These are phyloP conservation scores for Rotaria sp. DNA, from an alignment of 2,888 invertebrate species.

Conservation along the genomic window DNA sequence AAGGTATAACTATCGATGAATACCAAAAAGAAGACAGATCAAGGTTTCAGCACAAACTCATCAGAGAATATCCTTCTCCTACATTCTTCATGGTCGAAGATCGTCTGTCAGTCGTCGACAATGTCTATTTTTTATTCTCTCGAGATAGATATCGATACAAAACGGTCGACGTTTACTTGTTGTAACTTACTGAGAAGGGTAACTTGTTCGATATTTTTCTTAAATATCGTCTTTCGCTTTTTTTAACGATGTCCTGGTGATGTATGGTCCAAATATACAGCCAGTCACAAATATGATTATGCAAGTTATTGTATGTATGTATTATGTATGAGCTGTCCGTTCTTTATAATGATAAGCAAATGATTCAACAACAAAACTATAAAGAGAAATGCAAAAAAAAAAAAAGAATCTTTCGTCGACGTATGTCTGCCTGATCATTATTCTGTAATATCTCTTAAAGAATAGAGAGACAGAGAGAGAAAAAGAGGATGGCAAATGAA, in stretches of 20 bases:
- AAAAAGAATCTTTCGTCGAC: not conserved
- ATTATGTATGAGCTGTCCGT: not conserved
- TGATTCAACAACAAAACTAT: not conserved
- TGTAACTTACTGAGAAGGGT: not conserved
- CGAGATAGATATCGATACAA: not conserved
- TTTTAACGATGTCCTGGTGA: not conserved
- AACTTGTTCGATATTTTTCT: not conserved
- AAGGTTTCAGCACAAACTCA: not conserved
- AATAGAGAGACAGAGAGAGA: not conserved
- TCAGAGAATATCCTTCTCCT: not conserved
- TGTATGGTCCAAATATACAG: not conserved
- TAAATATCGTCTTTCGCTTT: not conserved
- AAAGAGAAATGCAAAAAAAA: not conserved
- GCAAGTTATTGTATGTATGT: not conserved
- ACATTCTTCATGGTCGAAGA: not conserved
- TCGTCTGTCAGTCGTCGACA: not conserved
- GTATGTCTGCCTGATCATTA: not conserved
- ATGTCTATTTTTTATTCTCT: not conserved
- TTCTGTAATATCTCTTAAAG: not conserved
- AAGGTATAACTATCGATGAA: not conserved
- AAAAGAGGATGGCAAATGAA: not conserved
- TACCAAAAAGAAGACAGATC: not conserved
- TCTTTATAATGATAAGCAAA: not conserved
- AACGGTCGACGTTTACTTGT: not conserved
- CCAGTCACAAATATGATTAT: not conserved